Percentiles rank a stretch among this genome's conserved stretches.
These are phyloP conservation scores for Oithona nana DNA, from an alignment of 2,888 invertebrate species.

Conservation along the genomic window DNA sequence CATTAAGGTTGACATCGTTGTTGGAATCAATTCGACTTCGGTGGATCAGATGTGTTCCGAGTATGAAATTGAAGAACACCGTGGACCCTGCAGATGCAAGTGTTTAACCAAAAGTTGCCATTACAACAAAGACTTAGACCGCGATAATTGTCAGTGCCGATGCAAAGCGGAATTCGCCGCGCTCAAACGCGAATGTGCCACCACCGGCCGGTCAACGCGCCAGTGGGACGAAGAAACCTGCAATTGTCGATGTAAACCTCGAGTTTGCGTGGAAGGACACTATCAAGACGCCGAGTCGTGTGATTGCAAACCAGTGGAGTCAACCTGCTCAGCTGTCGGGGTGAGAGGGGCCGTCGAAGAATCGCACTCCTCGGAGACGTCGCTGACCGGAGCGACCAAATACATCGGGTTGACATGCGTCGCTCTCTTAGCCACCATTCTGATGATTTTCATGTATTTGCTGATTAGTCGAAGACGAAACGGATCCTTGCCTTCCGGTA, in stretches of 20 bases:
- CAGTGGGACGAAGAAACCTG: constrained; percentile 7
- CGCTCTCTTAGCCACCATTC: neutral
- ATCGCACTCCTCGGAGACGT: neutral
- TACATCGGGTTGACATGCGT: constrained; percentile 4
- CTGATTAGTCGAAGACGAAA: neutral
- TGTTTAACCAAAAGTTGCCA: neutral
- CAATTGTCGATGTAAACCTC: neutral
- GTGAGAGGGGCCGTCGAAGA: neutral
- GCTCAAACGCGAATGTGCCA: neutral
- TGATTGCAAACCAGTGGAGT: neutral
- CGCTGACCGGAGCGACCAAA: neutral
- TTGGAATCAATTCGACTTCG: neutral
- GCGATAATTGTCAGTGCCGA: neutral
- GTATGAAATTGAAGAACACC: constrained; percentile 4
- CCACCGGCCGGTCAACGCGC: neutral
- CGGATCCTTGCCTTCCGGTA: neutral
- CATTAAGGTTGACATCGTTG: constrained; percentile 4
- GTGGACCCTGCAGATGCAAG: constrained; percentile 8
- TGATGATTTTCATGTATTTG: constrained; percentile 1
- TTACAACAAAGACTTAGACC: constrained; percentile 5
- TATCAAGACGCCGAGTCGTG: constrained; percentile 2
- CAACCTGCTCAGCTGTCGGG: neutral
- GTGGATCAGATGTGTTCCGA: neutral
- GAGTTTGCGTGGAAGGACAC: constrained; percentile 2
- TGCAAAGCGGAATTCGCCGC: constrained; percentile 2